Conservation (phyloP, 2,888 invertebrate species). For the Andricus curvator region DNA sequence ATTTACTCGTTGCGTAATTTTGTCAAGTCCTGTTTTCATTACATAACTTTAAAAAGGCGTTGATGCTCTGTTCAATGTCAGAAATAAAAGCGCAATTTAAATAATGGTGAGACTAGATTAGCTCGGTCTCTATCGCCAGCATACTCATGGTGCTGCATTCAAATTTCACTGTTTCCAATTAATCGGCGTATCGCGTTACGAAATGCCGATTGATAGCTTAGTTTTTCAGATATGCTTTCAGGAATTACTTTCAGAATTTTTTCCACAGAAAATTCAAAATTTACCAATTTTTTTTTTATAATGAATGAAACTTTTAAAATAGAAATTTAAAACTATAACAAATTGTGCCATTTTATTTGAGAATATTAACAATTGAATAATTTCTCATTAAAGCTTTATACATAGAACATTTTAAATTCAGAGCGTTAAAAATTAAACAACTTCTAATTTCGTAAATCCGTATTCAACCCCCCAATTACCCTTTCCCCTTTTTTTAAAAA, state of each 20-base stretch:
- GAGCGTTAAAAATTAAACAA: no score
- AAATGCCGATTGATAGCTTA: not conserved
- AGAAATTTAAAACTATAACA: no score
- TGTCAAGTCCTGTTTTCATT: not conserved
- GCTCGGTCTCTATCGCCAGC: slow-evolving; percentile 3
- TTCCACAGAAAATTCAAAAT: not conserved
- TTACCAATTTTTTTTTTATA: not conserved
- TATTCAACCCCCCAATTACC: no score
- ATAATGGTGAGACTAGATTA: slow-evolving; percentile 4
- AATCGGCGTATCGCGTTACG: slow-evolving; percentile 17
- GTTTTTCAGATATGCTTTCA: not conserved
- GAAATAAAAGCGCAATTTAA: slow-evolving; percentile 25
- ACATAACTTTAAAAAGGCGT: slow-evolving; percentile 28
- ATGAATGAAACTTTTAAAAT: not conserved
- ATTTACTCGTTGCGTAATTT: slow-evolving; percentile 7
- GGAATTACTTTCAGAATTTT: not conserved
- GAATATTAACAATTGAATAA: no score
- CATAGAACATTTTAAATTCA: no score
- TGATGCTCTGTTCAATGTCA: slow-evolving; percentile 27
- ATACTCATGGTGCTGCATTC: slow-evolving; percentile 12
- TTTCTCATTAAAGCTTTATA: no score
- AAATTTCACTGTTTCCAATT: slow-evolving; percentile 12
- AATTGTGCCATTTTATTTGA: no score
- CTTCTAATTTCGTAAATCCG: no score
- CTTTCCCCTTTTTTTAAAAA: no score